Evolutionary conservation across 2,888 invertebrate genomes (phyloP).

Genomic region (Caradrina clavipalpis): DNA sequence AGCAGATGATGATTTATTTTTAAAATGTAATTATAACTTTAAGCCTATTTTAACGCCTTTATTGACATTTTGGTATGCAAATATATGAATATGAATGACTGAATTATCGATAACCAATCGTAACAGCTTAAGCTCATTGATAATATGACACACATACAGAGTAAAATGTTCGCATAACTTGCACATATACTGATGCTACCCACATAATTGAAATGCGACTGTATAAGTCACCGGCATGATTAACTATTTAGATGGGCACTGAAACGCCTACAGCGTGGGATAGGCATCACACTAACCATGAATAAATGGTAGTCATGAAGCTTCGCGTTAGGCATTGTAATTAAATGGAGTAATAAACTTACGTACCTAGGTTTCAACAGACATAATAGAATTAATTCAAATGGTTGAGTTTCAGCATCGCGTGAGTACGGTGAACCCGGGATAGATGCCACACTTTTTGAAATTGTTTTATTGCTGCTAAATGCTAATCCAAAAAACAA

Average conservation of each 20-base stretch:
- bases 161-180: background rate
- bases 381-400: constrained; percentile 50
- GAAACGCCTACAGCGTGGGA: background rate
- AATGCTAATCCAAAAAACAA: too few relatives aligned
- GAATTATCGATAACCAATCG: too few relatives aligned
- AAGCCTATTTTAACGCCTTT: too few relatives aligned
- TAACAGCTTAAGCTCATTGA: too few relatives aligned
- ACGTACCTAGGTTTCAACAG: constrained; percentile 18
- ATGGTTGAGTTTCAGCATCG: constrained; percentile 34
- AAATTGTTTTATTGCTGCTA: too few relatives aligned
- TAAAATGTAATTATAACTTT: too few relatives aligned
- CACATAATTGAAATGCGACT: constrained; percentile 1
- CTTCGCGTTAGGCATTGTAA: constrained; percentile 9
- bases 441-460: too few relatives aligned
- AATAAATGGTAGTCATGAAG: constrained; percentile 14
- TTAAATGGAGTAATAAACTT: constrained; percentile 20
- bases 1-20: too few relatives aligned
- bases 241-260: background rate
- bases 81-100: too few relatives aligned
- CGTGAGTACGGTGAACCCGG: too few relatives aligned
- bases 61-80: too few relatives aligned
- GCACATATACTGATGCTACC: background rate
- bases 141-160: too few relatives aligned
- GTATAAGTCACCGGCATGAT: constrained; percentile 1
- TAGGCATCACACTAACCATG: background rate